A percentile compares a stretch with the other conserved stretches of the same genome.
Conservation (phyloP, 92 coral and sea anemone genomes). For the Zoanthus gigantus region DNA sequence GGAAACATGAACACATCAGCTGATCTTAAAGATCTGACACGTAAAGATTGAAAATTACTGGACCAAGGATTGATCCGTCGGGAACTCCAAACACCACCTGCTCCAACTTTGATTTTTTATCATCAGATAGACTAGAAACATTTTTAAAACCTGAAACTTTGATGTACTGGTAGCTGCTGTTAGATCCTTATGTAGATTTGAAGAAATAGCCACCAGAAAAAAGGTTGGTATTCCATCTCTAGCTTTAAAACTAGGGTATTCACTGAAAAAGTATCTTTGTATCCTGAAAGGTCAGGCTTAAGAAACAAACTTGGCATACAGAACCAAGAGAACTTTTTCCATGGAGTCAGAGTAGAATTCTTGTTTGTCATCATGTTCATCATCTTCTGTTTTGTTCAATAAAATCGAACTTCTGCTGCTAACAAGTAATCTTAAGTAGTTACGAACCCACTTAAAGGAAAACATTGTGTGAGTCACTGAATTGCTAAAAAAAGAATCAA, state of each 20-base stretch:
- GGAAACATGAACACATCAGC: constrained; percentile 19
- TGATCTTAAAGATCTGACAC: constrained; percentile 25
- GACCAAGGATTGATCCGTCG: constrained; percentile 20
- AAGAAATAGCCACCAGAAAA: not conserved
- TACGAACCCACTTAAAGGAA: not conserved
- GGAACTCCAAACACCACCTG: constrained; percentile 34
- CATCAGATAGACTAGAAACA: not conserved
- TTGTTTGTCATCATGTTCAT: not conserved
- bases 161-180: not conserved
- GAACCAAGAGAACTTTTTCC: not conserved
- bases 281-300: not conserved
- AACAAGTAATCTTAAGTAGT: not conserved
- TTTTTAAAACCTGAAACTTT: not conserved
- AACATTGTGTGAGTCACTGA: not conserved
- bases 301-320: not conserved
- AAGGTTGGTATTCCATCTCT: not conserved
- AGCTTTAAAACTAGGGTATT: not conserved
- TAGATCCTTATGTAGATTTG: not conserved
- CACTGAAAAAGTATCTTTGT: not conserved
- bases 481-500: not conserved
- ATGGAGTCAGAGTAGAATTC: not conserved
- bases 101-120: constrained; percentile 10
- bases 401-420: not conserved
- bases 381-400: not conserved
- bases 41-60: constrained; percentile 6